Evolutionary conservation across 2,888 invertebrate genomes (phyloP).

Genomic region (Drosophila longiperda): DNA sequence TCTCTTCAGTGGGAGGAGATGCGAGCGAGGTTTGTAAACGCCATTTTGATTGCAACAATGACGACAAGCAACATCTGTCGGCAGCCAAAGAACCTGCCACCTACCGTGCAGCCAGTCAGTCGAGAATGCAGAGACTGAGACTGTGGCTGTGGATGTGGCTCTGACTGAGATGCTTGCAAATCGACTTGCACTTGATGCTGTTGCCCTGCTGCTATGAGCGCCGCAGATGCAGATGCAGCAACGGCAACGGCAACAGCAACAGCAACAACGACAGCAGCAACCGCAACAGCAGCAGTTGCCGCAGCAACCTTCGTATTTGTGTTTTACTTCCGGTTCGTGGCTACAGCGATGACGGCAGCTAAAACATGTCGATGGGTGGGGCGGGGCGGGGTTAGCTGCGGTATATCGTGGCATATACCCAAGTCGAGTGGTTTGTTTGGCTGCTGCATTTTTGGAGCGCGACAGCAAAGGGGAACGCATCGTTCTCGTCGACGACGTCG

Average conservation of each 20-base stretch:
- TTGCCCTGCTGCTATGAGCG: slow-evolving; percentile 80
- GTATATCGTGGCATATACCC: slow-evolving; percentile 38
- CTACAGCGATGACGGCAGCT: slow-evolving; percentile 31
- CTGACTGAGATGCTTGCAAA: slow-evolving; percentile 42
- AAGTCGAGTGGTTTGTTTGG: slow-evolving; percentile 75
- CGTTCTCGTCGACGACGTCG: slow-evolving; percentile 29
- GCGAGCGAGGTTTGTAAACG: slow-evolving; percentile 43
- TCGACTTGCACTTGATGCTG: slow-evolving; percentile 76
- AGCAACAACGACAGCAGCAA: slow-evolving; percentile 69
- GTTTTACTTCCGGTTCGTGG: slow-evolving; percentile 73
- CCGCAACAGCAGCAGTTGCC: slow-evolving; percentile 52
- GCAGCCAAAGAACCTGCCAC: slow-evolving; percentile 56
- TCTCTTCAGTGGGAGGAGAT: not conserved
- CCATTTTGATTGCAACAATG: slow-evolving; percentile 66
- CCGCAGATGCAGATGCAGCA: slow-evolving; percentile 83
- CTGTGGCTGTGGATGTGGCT: slow-evolving; percentile 8
- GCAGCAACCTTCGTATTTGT: slow-evolving; percentile 60
- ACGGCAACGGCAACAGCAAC: slow-evolving; percentile 44
- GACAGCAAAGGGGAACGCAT: not conserved
- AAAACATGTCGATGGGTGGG: slow-evolving; percentile 18
- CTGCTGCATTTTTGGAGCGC: slow-evolving; percentile 70
- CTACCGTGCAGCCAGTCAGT: slow-evolving; percentile 32
- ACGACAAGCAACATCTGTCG: slow-evolving; percentile 56
- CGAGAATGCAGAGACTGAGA: slow-evolving; percentile 25
- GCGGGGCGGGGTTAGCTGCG: slow-evolving; percentile 4